Evolutionary conservation across 2,113 vertebrate species (phyloP).

Genomic region (Pungitius pungitius): DNA sequence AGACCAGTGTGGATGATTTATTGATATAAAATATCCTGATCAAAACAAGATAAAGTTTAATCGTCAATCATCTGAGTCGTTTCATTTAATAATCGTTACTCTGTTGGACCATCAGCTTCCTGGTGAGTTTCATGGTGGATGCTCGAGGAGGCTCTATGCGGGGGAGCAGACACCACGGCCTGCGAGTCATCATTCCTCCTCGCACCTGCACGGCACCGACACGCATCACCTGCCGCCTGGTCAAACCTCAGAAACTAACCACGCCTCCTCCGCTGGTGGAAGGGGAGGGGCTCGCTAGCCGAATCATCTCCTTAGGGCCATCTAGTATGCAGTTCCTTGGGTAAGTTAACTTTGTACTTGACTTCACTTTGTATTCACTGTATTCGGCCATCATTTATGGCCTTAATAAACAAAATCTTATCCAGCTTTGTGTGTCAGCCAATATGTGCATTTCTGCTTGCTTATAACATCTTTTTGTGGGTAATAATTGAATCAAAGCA

Average conservation of each 20-base stretch:
- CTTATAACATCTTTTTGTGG: background rate
- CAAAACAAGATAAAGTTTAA: background rate
- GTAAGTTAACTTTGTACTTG: constrained; percentile 76
- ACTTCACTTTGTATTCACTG: background rate
- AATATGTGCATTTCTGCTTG: background rate
- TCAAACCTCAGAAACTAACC: constrained; percentile 94
- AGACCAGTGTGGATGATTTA: background rate
- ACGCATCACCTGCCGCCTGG: constrained; percentile 95
- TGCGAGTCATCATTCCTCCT: constrained; percentile 92
- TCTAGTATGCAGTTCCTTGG: constrained; percentile 94
- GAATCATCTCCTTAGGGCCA: constrained; percentile 93
- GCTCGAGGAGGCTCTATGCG: constrained; percentile 96
- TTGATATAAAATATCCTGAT: constrained; percentile 8
- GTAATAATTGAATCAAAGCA: background rate
- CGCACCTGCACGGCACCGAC: constrained; percentile 91
- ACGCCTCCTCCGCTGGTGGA: constrained; percentile 90
- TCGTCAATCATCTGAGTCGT: background rate
- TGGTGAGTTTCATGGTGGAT: constrained; percentile 99
- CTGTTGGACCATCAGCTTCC: constrained; percentile 82
- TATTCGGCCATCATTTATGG: background rate
- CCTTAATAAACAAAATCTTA: background rate
- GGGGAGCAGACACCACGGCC: constrained; percentile 92
- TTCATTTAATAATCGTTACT: background rate
- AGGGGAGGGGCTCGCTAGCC: constrained; percentile 91
- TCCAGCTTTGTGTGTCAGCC: background rate